phyloP scores from a whole-genome alignment of 2,113 vertebrate species.

The Daphoenositta chrysoptera region DNA sequence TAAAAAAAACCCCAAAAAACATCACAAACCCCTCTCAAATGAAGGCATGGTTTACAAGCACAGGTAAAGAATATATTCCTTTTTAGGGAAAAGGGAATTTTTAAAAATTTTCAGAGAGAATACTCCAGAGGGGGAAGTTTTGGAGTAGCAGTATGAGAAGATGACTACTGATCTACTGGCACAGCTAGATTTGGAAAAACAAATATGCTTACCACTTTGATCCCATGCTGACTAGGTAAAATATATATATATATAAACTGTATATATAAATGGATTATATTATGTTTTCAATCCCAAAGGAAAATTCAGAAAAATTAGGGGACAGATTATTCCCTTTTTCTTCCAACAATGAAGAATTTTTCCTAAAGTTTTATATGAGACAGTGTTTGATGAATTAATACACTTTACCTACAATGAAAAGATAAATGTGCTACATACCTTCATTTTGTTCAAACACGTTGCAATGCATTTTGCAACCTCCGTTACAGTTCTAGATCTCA shows the following conservation, averaged over 20 bases:
- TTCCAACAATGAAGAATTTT: background rate
- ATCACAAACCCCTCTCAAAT: background rate
- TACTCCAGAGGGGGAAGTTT: background rate
- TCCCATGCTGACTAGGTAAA: background rate
- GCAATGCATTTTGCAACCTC: background rate
- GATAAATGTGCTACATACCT: background rate
- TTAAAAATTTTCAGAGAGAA: background rate
- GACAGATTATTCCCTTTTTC: background rate
- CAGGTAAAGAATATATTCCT: background rate
- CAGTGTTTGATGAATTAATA: background rate
- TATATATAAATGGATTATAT: background rate
- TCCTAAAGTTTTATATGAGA: background rate
- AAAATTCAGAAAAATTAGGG: background rate
- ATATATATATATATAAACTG: background rate
- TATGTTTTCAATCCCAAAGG: background rate
- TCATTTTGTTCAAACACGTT: background rate
- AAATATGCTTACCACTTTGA: background rate
- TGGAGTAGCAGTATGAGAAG: background rate
- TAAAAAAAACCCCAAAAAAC: background rate
- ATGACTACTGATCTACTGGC: background rate
- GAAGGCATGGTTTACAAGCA: background rate
- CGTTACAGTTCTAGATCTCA: background rate
- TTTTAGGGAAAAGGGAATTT: background rate
- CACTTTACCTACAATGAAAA: background rate
- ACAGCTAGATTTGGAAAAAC: background rate